These are phyloP conservation scores for Saturnia pavonia DNA, from an alignment of 2,888 invertebrate genomes.

Conservation along the genomic window DNA sequence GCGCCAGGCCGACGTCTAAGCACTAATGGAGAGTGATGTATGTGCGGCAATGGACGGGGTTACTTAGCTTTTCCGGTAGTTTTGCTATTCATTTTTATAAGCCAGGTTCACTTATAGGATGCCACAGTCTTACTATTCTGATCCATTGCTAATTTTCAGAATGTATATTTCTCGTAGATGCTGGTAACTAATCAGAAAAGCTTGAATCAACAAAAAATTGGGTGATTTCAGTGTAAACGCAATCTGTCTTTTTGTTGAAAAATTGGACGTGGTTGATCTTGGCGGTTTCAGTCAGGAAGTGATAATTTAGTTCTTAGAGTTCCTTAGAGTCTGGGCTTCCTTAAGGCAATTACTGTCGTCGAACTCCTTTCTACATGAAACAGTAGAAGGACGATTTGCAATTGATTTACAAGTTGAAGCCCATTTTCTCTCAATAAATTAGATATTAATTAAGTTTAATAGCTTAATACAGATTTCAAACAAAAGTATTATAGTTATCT, in stretches of 20 bases:
- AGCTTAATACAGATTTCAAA: not conserved
- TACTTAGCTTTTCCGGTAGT: constrained; percentile 15
- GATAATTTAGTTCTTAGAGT: not conserved
- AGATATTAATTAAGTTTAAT: not conserved
- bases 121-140: not conserved
- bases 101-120: not conserved
- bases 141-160: not conserved
- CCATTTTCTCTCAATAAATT: not conserved
- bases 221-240: not conserved
- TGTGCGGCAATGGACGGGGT: constrained; percentile 16
- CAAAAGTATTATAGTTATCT: not conserved
- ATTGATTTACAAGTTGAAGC: not conserved
- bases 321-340: not conserved
- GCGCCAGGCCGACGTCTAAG: constrained; percentile 47
- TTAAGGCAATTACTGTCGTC: not conserved
- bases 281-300: not conserved
- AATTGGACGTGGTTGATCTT: not conserved
- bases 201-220: not conserved
- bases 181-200: not conserved
- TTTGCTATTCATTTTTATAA: constrained; percentile 1
- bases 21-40: constrained; percentile 17
- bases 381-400: not conserved
- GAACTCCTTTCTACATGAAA: not conserved
- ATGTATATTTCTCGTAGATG: not conserved
- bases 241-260: not conserved